Base-by-base conservation (phyloP, 2,113 vertebrate species). In the Natator depressus region DNA sequence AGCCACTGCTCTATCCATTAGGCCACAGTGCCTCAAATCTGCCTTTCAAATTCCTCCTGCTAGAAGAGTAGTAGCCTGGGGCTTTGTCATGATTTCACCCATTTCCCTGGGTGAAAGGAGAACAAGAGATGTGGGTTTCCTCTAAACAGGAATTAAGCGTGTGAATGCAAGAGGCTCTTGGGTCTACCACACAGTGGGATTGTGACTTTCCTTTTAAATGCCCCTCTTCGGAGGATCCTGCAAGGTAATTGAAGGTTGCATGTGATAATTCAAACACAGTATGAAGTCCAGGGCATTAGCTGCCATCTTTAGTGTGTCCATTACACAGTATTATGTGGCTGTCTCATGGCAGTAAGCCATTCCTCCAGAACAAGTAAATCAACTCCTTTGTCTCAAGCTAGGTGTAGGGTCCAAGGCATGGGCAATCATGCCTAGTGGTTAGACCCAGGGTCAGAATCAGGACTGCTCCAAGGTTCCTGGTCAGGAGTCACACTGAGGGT, bases 121-220 rank as follows among this genome's bases (percentile, higher is more conserved):
- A 17, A 46, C 84, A 57, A 22, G 57, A 69, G 59, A 83, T 82
- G 38, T 46, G 51, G 46, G 53, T 85, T 94, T 82, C 46, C n/a
- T 65, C 24, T 59, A 31, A 53, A 10, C 0, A 0, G 80, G 47
- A 51, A 3, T 12, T 0, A 2, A 65, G 35, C 25, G 19, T 79
- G 2, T 69, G 72, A 93, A 84, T 54, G 53, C 50, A 85, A 85
- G 17, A 8, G 90, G n/a, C 20, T 6, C 29, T 83, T 50, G 29
- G 57, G 12, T 46, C 82, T n/a, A 2, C 17, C 46, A 82, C 65
- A 50, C 50, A 14, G 29, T 83, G 31, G 8, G 31, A 46, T 54
- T 91, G 53, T 12, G 86, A 80, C 29, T 80, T 4, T 31, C 46
- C 82, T 80, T 42, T 62, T 80, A 86, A 91, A 75, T 35, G 10